Percentiles rank a stretch among this genome's conserved stretches.
These are phyloP conservation scores for Aelia acuminata DNA, from an alignment of 2,888 invertebrate genomes.

Conservation along the genomic window DNA sequence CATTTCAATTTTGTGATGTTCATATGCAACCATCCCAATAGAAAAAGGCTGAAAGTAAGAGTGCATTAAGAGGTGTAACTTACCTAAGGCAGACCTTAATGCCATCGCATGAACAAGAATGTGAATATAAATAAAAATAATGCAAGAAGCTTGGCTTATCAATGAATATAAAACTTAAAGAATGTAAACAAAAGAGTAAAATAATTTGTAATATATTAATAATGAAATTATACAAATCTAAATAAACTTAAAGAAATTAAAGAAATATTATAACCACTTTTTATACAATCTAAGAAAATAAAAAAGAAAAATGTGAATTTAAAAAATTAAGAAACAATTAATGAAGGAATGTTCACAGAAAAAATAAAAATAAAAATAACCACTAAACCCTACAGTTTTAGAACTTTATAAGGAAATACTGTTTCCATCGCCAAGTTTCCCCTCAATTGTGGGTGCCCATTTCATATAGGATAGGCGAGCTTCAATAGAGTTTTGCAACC, in stretches of 20 bases:
- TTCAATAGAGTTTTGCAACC: too few relatives aligned
- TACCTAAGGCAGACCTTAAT: constrained; percentile 63
- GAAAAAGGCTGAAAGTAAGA: constrained; percentile 25
- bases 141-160: constrained; percentile 50
- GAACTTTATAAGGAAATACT: too few relatives aligned
- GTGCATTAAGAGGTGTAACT: constrained; percentile 52
- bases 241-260: neutral
- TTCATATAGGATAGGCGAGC: too few relatives aligned
- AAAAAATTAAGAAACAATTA: neutral
- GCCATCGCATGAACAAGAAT: constrained; percentile 55
- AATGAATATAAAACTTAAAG: neutral
- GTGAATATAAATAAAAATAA: constrained; percentile 19
- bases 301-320: too few relatives aligned
- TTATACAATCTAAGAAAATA: neutral
- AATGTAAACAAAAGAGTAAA: neutral
- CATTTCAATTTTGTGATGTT: constrained; percentile 37
- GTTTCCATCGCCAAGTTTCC: too few relatives aligned
- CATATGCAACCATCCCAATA: constrained; percentile 14
- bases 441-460: too few relatives aligned
- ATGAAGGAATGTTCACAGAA: too few relatives aligned
- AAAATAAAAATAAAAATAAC: too few relatives aligned
- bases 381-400: too few relatives aligned
- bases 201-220: neutral
- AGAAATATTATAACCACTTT: neutral
- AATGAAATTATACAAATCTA: neutral